These are phyloP conservation scores for Rhynchophorus ferrugineus DNA, from an alignment of 1,140 invertebrate species.

Conservation along the genomic window DNA sequence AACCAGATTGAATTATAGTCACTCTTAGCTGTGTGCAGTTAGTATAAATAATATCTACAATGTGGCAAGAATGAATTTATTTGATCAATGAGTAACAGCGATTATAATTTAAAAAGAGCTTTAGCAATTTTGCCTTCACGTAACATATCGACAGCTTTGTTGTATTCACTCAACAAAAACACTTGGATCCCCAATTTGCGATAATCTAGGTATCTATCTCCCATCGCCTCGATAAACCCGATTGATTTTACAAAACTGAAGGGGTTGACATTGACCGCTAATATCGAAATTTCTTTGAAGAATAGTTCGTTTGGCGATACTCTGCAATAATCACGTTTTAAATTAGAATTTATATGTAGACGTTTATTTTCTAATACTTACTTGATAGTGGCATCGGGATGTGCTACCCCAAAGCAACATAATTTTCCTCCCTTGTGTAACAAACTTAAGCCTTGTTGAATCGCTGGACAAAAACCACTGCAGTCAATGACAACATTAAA, in stretches of 20 bases:
- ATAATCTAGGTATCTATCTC: constrained; percentile 51
- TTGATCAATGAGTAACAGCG: too few relatives aligned
- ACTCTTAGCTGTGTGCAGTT: too few relatives aligned
- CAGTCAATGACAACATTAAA: constrained; percentile 61
- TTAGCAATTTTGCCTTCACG: constrained; percentile 53
- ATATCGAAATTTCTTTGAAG: constrained; percentile 52
- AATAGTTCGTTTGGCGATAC: constrained; percentile 50
- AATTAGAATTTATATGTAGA: not conserved
- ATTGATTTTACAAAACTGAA: constrained; percentile 56
- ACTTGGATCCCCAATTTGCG: constrained; percentile 54
- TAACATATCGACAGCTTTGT: constrained; percentile 48
- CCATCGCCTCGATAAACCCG: constrained; percentile 50
- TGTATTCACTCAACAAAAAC: constrained; percentile 49
- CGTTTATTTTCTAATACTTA: too few relatives aligned
- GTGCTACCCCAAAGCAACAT: constrained; percentile 51
- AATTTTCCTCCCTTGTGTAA: constrained; percentile 46
- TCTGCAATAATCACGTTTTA: too few relatives aligned
- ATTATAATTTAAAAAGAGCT: constrained; percentile 50
- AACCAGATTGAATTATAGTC: too few relatives aligned
- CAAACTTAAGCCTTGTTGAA: constrained; percentile 45
- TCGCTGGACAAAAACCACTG: constrained; percentile 52
- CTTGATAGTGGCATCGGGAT: constrained; percentile 42
- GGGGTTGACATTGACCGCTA: constrained; percentile 60
- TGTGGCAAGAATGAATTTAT: too few relatives aligned
- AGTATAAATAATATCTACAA: too few relatives aligned